Evolutionary conservation across 2,888 invertebrate species (phyloP).

Genomic region (Acanthoscelides obtectus): DNA sequence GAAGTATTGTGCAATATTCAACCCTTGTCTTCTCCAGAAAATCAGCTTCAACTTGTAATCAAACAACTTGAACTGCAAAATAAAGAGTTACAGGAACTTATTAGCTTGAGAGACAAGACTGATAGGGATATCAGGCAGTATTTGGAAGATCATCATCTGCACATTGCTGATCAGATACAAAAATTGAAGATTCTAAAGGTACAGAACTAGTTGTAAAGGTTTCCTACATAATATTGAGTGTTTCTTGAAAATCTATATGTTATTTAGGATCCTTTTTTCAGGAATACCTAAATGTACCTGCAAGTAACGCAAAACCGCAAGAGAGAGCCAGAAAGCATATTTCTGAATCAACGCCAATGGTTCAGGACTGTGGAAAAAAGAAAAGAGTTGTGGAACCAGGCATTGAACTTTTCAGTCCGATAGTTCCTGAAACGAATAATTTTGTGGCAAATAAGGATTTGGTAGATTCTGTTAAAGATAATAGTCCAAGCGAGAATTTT

Average conservation of each 20-base stretch:
- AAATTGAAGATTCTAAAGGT: conserved; percentile 65
- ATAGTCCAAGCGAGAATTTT: conserved; percentile 7
- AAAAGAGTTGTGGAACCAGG: conserved; percentile 42
- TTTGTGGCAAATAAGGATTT: conserved; percentile 3
- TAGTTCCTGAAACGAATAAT: conserved; percentile 40
- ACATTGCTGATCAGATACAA: conserved; percentile 61
- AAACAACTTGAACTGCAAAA: conserved; percentile 66
- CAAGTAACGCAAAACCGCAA: neutral
- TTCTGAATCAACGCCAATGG: conserved; percentile 40
- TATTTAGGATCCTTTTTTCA: conserved; percentile 22
- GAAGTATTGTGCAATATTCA: conserved; percentile 30
- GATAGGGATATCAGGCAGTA: conserved; percentile 51
- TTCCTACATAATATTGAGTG: neutral
- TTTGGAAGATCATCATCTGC: conserved; percentile 59
- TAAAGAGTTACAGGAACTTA: conserved; percentile 52
- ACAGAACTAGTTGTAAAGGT: too few relatives aligned
- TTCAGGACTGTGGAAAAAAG: conserved; percentile 24
- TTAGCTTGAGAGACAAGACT: conserved; percentile 32
- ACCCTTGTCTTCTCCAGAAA: conserved; percentile 51
- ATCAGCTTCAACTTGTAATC: conserved; percentile 66
- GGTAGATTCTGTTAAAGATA: conserved; percentile 4
- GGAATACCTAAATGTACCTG: conserved; percentile 27
- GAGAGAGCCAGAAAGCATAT: conserved; percentile 13
- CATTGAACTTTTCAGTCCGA: conserved; percentile 55
- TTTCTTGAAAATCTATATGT: conserved; percentile 1